Base-by-base conservation (phyloP, 1,140 invertebrate species). In the Cydia amplana region DNA sequence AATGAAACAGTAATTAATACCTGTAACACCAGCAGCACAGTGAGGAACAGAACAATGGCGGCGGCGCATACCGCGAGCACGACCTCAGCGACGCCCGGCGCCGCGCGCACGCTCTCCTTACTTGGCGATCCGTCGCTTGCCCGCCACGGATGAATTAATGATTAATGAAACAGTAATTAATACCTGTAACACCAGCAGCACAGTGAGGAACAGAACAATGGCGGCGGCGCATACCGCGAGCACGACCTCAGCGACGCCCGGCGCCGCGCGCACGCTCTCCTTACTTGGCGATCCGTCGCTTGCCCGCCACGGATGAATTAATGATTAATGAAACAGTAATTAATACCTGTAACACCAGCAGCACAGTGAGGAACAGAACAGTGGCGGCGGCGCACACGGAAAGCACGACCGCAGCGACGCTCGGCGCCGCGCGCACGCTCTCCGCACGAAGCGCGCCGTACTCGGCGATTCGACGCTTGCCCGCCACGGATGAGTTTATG, bases 291-390 rank as follows among this genome's bases (percentile, higher is more conserved):
- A 96, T 96, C 64, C 96, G 93, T n/a, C 96, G 93, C 83, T 96
- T 96, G 23, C 96, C 96, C 32, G 95, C 95, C 18, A 96, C 95
- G 0, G 95, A 96, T n/a, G 95, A 95, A 82, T 95, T 95, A 32
- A 32, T 32, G 6, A 32, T 32, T 32, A 32, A 4, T 32, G 0
- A 32, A 6, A 32, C 6, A 32, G 32, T 32, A 6, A 6, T 6
- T 32, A 32, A 63, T 28, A 86, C 83, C 81, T 86, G 84, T 25
- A 86, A 65, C n/a, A 81, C 79, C 36, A 81, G 46, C 4, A 86
- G 74, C 10, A 83, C 83, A 1, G 72, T 32, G 1, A 83, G 43
- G 63, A 84, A 86, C 20, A 86, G 36, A 0, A 74, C 79, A 1
- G 80, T 79, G 55, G 83, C 85, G 4, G 80, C 83, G 9, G 81